A percentile compares a stretch with the other conserved stretches of the same genome.
These are phyloP conservation scores for Slavum lentiscoides DNA, from an alignment of 2,888 invertebrate species.

Conservation along the genomic window DNA sequence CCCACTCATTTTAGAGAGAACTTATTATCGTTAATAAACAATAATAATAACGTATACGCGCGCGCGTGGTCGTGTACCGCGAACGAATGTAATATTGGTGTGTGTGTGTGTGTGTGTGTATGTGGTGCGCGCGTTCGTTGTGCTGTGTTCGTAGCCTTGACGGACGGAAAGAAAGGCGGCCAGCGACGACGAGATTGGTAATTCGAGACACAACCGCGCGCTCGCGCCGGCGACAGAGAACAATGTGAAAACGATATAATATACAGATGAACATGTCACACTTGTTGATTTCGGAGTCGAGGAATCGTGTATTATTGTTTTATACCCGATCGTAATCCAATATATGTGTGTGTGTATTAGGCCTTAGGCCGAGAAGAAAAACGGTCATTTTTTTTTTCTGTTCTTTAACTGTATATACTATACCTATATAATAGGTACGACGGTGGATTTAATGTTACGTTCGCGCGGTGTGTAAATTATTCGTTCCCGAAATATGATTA, in stretches of 20 bases:
- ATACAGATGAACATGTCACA: conserved; percentile 46
- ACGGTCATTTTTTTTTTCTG: conserved; percentile 4
- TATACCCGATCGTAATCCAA: conserved; percentile 44
- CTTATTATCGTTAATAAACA: neutral
- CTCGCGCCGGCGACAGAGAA: conserved; percentile 11
- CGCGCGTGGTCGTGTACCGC: neutral
- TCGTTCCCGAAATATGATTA: neutral
- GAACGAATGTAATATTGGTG: neutral
- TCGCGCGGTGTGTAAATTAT: neutral
- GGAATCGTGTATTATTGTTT: conserved; percentile 44
- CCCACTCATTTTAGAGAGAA: too few species aligned
- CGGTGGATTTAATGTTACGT: neutral
- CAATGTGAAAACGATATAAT: conserved; percentile 43
- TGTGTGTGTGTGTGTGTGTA: neutral
- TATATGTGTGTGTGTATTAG: neutral
- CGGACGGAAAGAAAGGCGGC: conserved; percentile 20
- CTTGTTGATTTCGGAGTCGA: conserved; percentile 34
- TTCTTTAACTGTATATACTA: neutral
- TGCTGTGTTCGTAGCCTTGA: conserved; percentile 21
- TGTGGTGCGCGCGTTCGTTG: conserved; percentile 1
- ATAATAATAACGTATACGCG: neutral
- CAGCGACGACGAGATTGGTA: conserved; percentile 39
- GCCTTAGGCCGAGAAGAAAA: neutral
- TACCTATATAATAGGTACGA: too few species aligned
- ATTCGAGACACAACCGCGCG: conserved; percentile 48